Base-by-base conservation (phyloP, 2,888 invertebrate genomes). In the Dyspetes luteomarginatus region DNA sequence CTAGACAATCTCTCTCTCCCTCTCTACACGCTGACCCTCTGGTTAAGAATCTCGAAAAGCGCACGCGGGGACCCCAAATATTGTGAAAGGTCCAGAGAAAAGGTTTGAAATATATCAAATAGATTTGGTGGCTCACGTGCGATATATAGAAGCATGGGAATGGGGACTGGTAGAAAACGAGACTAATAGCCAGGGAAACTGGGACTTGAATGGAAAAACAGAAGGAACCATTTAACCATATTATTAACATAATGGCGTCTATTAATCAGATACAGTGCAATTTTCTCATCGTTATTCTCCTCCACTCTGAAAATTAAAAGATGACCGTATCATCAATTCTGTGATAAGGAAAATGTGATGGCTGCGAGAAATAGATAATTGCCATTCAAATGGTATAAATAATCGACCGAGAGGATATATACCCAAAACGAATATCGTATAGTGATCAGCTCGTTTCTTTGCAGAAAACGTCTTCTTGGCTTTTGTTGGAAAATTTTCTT, bases 81-180 rank as follows among this genome's bases (percentile, higher is more conserved):
- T 92, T 91, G 91, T 91, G 92, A 92, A 92, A 92, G 91, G 91
- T 91, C 91, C 89, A 91, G 91, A 55, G 77, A 91, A 91, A 91
- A 91, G 91, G 89, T 89, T 78, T 90, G 89, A 89, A 90, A 91
- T 90, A 90, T 90, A 89, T 89, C 87, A 89, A 90, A 91, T 90
- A 90, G 90, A 90, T 91, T 90, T 88, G 86, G 87, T 85, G 82
- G 80, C 82, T 84, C 73, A 78, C 82, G 80, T 76, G 79, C 81
- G 72, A 67, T 78, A 41, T 48, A 52, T 73, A 73, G 62, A 48
- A 52, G 12, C 7, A 62, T 52, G 50, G 55, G 64, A 77, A 64
- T 69, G 43, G 50, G 48, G 52, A 12, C 19, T 19, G 7, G 30
- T 17, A 22, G 71, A 22, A 50, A 73, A 68, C 75, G 43, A 60